Conservation (phyloP, 2,888 invertebrate species). For the Parapristionchus giblindavisi region DNA sequence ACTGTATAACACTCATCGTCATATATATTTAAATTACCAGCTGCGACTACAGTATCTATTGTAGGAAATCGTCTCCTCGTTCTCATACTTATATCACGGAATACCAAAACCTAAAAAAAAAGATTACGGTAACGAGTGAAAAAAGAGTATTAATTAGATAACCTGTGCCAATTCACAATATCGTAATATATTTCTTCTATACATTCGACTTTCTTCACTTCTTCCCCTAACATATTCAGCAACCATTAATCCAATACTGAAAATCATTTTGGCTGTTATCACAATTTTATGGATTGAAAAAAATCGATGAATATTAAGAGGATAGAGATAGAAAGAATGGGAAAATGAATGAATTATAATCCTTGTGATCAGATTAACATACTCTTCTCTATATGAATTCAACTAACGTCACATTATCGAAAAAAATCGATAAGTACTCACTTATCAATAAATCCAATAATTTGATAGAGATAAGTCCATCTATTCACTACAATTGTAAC, state of each 20-base stretch:
- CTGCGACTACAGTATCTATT: constrained; percentile 58
- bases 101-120: constrained; percentile 51
- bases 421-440: constrained; percentile 37
- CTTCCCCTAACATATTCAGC: constrained; percentile 58
- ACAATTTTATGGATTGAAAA: too few species aligned
- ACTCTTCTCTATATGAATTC: too few species aligned
- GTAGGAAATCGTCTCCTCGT: constrained; percentile 57
- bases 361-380: too few species aligned
- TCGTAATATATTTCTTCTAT: constrained; percentile 51
- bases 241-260: constrained; percentile 57
- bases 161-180: constrained; percentile 38
- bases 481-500: constrained; percentile 58
- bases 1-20: not conserved
- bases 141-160: not conserved
- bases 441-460: constrained; percentile 62
- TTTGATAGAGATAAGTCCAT: constrained; percentile 59
- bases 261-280: constrained; percentile 36
- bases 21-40: constrained; percentile 38
- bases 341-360: too few species aligned
- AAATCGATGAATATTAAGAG: too few species aligned
- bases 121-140: not conserved
- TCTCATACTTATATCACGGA: constrained; percentile 58
- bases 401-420: not conserved
- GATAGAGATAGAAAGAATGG: too few species aligned
- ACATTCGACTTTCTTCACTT: constrained; percentile 55